Conservation (phyloP, 2,113 vertebrate genomes). For the Ceyx cyanopectus region DNA sequence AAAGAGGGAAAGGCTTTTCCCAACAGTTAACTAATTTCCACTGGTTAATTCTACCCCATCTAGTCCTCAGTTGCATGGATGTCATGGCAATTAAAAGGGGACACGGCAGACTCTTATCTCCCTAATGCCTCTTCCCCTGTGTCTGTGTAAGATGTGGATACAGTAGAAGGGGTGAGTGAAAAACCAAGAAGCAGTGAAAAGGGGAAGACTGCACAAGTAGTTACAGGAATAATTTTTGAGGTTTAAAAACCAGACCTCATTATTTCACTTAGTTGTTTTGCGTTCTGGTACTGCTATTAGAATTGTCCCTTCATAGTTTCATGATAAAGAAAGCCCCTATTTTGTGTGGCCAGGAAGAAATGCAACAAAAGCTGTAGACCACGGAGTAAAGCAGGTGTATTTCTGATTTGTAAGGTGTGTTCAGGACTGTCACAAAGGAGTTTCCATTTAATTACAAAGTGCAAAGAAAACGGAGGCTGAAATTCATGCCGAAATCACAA, state of each 20-base stretch:
- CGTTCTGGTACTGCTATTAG: conserved; percentile 18
- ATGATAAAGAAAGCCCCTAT: neutral
- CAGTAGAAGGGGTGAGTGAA: conserved; percentile 6
- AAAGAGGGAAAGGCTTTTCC: neutral
- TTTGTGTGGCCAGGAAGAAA: conserved; percentile 23
- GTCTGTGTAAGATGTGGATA: neutral
- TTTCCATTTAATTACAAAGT: neutral
- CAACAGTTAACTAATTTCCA: neutral
- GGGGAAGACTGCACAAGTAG: neutral
- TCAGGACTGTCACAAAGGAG: neutral
- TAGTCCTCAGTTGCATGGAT: neutral
- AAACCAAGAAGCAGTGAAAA: neutral
- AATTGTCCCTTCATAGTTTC: neutral
- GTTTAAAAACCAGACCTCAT: neutral
- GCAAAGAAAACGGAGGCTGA: neutral
- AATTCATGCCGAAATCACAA: neutral
- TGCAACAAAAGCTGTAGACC: neutral
- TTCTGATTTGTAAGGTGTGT: neutral
- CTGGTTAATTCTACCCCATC: neutral
- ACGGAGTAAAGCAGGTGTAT: neutral
- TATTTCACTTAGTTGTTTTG: neutral
- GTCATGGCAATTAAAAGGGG: neutral
- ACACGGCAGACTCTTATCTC: neutral
- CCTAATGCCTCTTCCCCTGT: neutral
- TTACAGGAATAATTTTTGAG: neutral